Evolutionary conservation across 2,113 vertebrate species (phyloP).

Genomic region (Ctenomys sociabilis): DNA sequence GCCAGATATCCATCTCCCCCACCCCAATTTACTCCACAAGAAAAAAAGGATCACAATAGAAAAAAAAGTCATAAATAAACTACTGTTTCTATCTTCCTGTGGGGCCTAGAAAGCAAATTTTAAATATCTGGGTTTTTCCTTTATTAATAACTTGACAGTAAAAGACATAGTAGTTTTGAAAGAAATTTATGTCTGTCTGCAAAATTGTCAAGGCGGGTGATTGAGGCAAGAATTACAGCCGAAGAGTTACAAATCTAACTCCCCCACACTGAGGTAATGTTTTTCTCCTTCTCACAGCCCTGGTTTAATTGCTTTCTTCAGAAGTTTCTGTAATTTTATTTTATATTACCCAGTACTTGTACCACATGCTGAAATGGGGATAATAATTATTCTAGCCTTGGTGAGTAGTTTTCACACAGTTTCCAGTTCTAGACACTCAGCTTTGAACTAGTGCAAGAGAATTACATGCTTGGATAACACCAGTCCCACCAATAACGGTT

Average conservation of each 20-base stretch:
- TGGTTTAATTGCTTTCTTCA: constrained; percentile 59
- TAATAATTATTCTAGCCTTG: constrained; percentile 68
- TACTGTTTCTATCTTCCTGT: neutral
- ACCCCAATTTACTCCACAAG: constrained; percentile 1
- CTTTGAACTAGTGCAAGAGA: constrained; percentile 70
- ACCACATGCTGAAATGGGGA: constrained; percentile 62
- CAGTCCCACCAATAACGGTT: neutral
- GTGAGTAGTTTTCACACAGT: constrained; percentile 74
- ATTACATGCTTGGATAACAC: constrained; percentile 69
- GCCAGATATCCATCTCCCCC: neutral
- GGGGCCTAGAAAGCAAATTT: neutral
- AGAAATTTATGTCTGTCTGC: neutral
- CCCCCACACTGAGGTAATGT: neutral
- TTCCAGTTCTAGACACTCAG: constrained; percentile 74
- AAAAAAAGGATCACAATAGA: neutral
- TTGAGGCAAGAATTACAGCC: constrained; percentile 52
- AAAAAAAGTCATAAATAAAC: neutral
- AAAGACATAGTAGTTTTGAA: neutral
- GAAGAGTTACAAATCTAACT: constrained; percentile 18
- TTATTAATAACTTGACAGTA: constrained; percentile 23
- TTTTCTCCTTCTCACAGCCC: neutral
- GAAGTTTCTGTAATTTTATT: constrained; percentile 71
- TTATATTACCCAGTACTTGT: constrained; percentile 64
- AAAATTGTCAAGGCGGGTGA: constrained; percentile 55
- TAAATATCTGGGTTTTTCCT: constrained; percentile 9